Conservation (phyloP, 2,888 invertebrate genomes). For the Melinaea marsaeus region DNA sequence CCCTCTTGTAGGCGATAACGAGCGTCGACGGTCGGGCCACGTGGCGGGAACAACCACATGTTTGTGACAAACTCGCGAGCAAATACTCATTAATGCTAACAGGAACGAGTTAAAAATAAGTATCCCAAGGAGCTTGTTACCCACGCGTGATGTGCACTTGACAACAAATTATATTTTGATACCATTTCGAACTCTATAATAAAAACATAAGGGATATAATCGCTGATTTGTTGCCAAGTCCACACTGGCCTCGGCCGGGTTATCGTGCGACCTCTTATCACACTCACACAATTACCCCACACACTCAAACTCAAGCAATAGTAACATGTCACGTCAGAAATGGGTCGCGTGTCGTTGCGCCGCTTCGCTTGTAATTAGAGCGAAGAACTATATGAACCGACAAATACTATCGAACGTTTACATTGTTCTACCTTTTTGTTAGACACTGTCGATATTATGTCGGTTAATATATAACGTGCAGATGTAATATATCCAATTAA, state of each 20-base stretch:
- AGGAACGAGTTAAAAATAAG: slow-evolving; percentile 24
- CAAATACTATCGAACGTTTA: slow-evolving; percentile 16
- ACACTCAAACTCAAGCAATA: slow-evolving; percentile 14
- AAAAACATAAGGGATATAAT: slow-evolving; percentile 10
- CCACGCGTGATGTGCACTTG: slow-evolving; percentile 21
- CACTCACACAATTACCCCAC: slow-evolving; percentile 25
- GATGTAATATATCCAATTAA: too few relatives aligned
- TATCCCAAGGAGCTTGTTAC: slow-evolving; percentile 18
- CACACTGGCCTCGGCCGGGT: slow-evolving; percentile 35
- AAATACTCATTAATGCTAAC: slow-evolving; percentile 19
- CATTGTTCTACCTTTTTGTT: slow-evolving; percentile 16
- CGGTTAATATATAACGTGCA: too few relatives aligned
- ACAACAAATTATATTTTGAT: slow-evolving; percentile 8
- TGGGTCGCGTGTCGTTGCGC: slow-evolving; percentile 44
- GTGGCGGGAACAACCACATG: slow-evolving; percentile 14
- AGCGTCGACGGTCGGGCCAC: slow-evolving; percentile 8
- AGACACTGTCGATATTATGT: not conserved
- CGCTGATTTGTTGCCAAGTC: slow-evolving; percentile 14
- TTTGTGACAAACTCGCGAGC: slow-evolving; percentile 15
- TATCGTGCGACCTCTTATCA: slow-evolving; percentile 42
- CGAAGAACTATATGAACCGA: slow-evolving; percentile 46
- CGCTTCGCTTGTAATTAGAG: slow-evolving; percentile 45
- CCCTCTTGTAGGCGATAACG: slow-evolving; percentile 18
- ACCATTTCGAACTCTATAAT: slow-evolving; percentile 15
- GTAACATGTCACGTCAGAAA: slow-evolving; percentile 33